Conservation (phyloP, 1,140 invertebrate genomes). For the Anastrepha ludens region DNA sequence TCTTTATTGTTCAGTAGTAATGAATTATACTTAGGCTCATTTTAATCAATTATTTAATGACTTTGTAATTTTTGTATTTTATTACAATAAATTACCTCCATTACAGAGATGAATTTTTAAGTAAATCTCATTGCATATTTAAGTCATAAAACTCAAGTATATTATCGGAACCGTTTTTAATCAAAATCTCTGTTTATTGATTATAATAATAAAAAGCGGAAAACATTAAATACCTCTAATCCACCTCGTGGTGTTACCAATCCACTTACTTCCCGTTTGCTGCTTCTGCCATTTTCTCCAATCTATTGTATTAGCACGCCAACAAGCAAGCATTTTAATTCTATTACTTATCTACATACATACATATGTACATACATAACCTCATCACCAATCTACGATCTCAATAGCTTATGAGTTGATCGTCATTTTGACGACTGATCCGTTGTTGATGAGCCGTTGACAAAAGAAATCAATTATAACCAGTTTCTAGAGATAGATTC, state of each 20-base stretch:
- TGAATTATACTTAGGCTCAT: background rate
- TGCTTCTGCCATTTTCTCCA: too few species aligned
- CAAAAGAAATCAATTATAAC: constrained; percentile 47
- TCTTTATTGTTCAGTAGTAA: background rate
- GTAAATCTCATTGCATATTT: background rate
- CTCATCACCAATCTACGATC: constrained; percentile 19
- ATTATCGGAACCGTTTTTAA: too few species aligned
- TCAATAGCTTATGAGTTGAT: background rate
- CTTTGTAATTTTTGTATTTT: background rate
- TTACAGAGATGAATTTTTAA: background rate
- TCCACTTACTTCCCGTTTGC: too few species aligned
- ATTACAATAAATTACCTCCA: background rate
- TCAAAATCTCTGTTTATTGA: too few species aligned
- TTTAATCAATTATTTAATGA: constrained; percentile 3
- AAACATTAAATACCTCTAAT: too few species aligned
- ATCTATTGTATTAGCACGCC: too few species aligned
- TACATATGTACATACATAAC: background rate
- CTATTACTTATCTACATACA: background rate
- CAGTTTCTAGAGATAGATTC: background rate
- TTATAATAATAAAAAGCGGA: too few species aligned
- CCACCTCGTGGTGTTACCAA: too few species aligned
- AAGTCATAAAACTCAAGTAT: background rate
- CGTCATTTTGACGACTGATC: constrained; percentile 40
- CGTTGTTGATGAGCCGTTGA: constrained; percentile 39
- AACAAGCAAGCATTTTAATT: background rate